Evolutionary conservation across 2,888 invertebrate species (phyloP).

Genomic region (Acleris holmiana): DNA sequence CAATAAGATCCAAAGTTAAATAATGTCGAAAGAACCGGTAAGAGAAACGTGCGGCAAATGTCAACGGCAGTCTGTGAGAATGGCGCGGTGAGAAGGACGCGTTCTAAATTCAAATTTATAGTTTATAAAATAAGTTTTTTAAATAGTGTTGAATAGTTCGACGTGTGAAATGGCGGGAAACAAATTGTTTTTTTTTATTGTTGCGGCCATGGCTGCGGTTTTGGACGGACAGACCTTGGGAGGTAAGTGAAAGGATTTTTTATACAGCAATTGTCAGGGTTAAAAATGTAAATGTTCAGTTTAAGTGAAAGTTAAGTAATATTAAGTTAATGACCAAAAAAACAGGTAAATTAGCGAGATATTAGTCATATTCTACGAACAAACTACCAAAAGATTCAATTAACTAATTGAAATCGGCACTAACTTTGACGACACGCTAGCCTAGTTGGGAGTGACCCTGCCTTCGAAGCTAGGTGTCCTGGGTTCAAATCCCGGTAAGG

Average conservation of each 20-base stretch:
- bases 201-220: constrained; percentile 56
- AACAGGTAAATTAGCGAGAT: no score
- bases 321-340: no score
- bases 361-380: no score
- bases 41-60: constrained; percentile 55
- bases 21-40: constrained; percentile 38
- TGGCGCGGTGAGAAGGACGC: constrained; percentile 47
- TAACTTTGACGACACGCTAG: no score
- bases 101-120: constrained; percentile 50
- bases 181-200: constrained; percentile 53
- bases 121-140: constrained; percentile 35
- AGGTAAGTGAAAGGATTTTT: constrained; percentile 76
- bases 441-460: no score
- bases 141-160: constrained; percentile 30
- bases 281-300: constrained; percentile 18
- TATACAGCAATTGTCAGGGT: constrained; percentile 25
- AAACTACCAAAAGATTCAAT: no score
- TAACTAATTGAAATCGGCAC: no score
- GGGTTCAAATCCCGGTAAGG: no score
- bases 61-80: constrained; percentile 45
- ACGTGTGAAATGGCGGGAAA: constrained; percentile 53
- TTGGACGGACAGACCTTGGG: constrained; percentile 73
- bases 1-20: constrained; percentile 26
- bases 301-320: no score
- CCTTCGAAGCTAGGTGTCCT: no score